phyloP scores from a whole-genome alignment of 2,888 invertebrate genomes.

The Idaea aversata region DNA sequence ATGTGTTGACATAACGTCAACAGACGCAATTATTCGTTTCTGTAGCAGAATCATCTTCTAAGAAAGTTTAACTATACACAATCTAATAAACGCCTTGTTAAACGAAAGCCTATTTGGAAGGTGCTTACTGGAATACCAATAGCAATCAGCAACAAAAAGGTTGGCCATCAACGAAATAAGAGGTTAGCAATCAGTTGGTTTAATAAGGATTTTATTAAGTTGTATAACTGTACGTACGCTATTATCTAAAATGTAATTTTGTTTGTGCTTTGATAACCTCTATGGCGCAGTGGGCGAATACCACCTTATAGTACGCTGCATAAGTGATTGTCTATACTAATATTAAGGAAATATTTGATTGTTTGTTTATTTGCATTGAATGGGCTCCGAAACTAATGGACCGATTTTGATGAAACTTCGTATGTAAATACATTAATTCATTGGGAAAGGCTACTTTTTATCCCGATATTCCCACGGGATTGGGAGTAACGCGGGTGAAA shows the following conservation, averaged over 20 bases:
- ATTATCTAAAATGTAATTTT: neutral
- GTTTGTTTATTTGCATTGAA: too few relatives aligned
- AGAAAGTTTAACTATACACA: neutral
- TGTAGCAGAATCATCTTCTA: neutral
- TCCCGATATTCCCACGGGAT: too few relatives aligned
- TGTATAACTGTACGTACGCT: neutral
- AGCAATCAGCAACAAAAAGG: neutral
- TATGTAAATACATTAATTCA: too few relatives aligned
- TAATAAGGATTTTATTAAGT: neutral
- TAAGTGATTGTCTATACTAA: too few relatives aligned
- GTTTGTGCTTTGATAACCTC: neutral
- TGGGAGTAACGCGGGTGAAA: too few relatives aligned
- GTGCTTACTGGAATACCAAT: neutral
- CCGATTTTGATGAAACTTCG: too few relatives aligned
- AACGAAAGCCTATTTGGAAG: conserved; percentile 2
- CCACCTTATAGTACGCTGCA: too few relatives aligned
- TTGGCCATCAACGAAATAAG: neutral
- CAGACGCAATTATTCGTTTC: neutral
- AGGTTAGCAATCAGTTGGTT: conserved; percentile 1
- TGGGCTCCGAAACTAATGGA: too few relatives aligned
- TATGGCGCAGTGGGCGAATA: too few relatives aligned
- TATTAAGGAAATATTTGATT: too few relatives aligned
- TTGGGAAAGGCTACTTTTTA: too few relatives aligned
- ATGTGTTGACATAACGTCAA: too few relatives aligned
- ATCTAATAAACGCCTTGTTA: neutral